These are phyloP conservation scores for Camelus bactrianus DNA, from an alignment of 2,113 vertebrate species.

Conservation along the genomic window DNA sequence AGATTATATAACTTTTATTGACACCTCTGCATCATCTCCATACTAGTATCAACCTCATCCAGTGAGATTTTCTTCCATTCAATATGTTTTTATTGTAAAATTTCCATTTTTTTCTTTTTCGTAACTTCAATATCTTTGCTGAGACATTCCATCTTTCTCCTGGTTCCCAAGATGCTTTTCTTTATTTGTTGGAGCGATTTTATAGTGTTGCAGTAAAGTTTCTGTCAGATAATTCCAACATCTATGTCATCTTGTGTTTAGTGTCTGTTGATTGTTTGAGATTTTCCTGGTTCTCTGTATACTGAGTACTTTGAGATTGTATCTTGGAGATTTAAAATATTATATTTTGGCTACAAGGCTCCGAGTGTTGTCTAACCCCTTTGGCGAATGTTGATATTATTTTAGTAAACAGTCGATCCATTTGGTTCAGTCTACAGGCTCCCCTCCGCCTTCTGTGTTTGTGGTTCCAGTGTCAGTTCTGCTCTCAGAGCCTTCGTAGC, in stretches of 20 bases:
- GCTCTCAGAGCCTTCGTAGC: background rate
- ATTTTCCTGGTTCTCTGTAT: background rate
- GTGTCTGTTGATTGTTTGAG: background rate
- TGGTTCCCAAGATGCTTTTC: background rate
- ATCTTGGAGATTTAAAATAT: background rate
- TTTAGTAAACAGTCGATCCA: background rate
- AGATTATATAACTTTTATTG: background rate
- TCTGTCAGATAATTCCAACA: background rate
- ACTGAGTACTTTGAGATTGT: background rate
- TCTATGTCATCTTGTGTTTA: background rate
- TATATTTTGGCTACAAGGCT: background rate
- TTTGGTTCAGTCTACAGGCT: background rate
- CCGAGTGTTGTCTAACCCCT: background rate
- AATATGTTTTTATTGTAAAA: background rate
- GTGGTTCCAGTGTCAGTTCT: background rate
- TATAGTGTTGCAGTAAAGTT: background rate
- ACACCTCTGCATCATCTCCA: background rate
- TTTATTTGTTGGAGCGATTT: background rate
- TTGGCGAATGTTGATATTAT: accelerated
- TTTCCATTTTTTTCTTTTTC: background rate
- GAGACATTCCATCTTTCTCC: background rate
- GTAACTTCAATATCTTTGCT: background rate
- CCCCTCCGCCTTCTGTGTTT: background rate
- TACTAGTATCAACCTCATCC: background rate
- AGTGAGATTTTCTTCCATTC: background rate